These are phyloP conservation scores for Liparis tanakae DNA, from an alignment of 2,797 vertebrate genomes.

Conservation along the genomic window DNA sequence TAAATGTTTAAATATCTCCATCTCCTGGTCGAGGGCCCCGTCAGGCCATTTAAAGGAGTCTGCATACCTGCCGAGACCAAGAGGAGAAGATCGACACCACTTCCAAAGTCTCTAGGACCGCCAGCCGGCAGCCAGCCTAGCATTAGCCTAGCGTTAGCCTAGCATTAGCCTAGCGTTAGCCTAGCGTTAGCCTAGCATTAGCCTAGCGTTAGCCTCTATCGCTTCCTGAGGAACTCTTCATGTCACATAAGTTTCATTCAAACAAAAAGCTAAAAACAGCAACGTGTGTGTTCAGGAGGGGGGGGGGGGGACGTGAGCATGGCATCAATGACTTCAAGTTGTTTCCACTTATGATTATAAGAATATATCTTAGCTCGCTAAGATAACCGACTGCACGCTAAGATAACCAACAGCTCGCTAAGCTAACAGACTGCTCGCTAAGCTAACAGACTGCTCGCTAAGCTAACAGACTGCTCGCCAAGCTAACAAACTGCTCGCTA, in stretches of 20 bases:
- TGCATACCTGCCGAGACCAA: no score
- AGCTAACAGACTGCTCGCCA: no score
- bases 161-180: not conserved
- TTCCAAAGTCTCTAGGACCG: not conserved
- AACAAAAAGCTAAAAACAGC: not conserved
- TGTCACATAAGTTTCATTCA: not conserved
- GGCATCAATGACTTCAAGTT: not conserved
- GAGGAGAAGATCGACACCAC: not conserved
- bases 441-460: no score
- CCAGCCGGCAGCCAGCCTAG: constrained; percentile 6
- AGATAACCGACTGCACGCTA: no score
- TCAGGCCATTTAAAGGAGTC: not conserved
- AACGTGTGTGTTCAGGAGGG: not conserved
- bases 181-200: not conserved
- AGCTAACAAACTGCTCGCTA: no score
- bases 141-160: no score
- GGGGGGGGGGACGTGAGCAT: not conserved
- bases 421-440: no score
- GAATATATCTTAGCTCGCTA: no score
- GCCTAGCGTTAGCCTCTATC: not conserved
- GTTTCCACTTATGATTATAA: no score
- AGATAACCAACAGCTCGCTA: no score
- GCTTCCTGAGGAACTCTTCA: not conserved
- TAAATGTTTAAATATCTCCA: not conserved
- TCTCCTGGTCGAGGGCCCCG: no score